Percentiles rank a stretch among this genome's conserved stretches.
These are phyloP conservation scores for Orussus abietinus DNA, from an alignment of 1,140 invertebrate species.

Conservation along the genomic window DNA sequence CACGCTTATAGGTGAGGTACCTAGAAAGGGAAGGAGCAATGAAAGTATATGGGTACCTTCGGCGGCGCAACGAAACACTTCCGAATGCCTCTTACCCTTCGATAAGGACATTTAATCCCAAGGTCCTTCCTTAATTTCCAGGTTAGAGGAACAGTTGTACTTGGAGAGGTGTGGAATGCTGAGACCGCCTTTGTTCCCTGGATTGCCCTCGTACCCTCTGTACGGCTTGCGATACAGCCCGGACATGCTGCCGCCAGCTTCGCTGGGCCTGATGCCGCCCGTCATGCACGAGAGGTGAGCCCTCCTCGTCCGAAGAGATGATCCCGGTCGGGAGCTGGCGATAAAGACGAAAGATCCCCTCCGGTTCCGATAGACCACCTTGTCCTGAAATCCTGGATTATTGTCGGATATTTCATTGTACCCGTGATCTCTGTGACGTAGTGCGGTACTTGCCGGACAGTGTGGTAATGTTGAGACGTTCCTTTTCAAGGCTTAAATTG, in stretches of 20 bases:
- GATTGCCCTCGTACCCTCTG: slow-evolving; percentile 55
- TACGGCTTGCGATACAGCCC: slow-evolving; percentile 56
- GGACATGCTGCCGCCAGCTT: slow-evolving; percentile 54
- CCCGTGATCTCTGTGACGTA: no score
- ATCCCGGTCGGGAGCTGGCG: no score
- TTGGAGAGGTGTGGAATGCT: slow-evolving; percentile 71
- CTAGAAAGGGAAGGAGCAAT: not conserved
- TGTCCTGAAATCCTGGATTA: no score
- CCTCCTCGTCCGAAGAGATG: no score
- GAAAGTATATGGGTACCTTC: not conserved
- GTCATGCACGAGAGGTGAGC: slow-evolving; percentile 60
- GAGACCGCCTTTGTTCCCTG: slow-evolving; percentile 59
- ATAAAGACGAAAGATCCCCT: no score
- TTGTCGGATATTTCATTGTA: no score
- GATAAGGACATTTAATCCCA: not conserved
- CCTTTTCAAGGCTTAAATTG: slow-evolving; percentile 58
- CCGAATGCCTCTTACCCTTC: slow-evolving; percentile 7
- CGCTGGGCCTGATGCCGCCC: slow-evolving; percentile 53
- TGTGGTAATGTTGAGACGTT: no score
- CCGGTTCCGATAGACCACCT: no score
- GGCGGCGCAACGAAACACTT: not conserved
- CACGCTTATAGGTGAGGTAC: slow-evolving; percentile 60
- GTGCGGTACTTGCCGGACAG: no score
- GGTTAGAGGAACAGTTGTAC: slow-evolving; percentile 73
- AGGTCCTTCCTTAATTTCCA: slow-evolving; percentile 25